A percentile compares a stretch with the other conserved stretches of the same genome.
These are phyloP conservation scores for Tympanuchus pallidicinctus DNA, from an alignment of 2,113 vertebrate species.

Conservation along the genomic window DNA sequence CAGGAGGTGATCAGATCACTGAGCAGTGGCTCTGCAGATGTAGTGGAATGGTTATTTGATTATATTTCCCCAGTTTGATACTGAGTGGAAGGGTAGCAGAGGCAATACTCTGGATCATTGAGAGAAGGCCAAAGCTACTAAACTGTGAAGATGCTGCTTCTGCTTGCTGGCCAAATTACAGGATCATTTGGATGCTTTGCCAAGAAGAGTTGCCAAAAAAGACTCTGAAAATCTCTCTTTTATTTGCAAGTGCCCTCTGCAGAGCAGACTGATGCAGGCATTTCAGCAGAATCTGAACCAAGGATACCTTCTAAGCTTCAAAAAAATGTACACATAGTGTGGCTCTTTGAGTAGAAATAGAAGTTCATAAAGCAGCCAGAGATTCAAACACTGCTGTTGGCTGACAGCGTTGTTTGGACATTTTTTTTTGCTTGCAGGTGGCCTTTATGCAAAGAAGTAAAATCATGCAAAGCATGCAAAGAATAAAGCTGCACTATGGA, in stretches of 20 bases:
- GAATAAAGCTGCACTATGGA: background rate
- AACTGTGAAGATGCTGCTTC: constrained; percentile 46
- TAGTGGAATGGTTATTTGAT: constrained; percentile 25
- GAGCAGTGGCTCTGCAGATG: background rate
- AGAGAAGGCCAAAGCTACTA: constrained; percentile 33
- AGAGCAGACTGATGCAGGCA: background rate
- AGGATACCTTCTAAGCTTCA: background rate
- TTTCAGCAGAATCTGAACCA: background rate
- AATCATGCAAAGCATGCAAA: fast-evolving
- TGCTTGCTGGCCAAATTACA: constrained; percentile 21
- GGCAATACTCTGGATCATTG: constrained; percentile 33
- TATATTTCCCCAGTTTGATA: background rate
- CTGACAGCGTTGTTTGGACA: background rate
- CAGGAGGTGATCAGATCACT: background rate
- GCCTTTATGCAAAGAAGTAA: background rate
- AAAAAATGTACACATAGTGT: background rate
- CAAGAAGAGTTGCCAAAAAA: constrained; percentile 37
- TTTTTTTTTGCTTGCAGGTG: background rate
- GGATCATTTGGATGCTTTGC: constrained; percentile 11
- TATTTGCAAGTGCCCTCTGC: background rate
- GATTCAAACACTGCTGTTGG: background rate
- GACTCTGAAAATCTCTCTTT: constrained; percentile 8
- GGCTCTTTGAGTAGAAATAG: background rate
- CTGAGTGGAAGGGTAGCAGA: background rate
- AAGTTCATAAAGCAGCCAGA: background rate